Percentiles rank a stretch among this genome's conserved stretches.
Conservation (phyloP, 2,888 invertebrate species). For the Dyspetes luteomarginatus region DNA sequence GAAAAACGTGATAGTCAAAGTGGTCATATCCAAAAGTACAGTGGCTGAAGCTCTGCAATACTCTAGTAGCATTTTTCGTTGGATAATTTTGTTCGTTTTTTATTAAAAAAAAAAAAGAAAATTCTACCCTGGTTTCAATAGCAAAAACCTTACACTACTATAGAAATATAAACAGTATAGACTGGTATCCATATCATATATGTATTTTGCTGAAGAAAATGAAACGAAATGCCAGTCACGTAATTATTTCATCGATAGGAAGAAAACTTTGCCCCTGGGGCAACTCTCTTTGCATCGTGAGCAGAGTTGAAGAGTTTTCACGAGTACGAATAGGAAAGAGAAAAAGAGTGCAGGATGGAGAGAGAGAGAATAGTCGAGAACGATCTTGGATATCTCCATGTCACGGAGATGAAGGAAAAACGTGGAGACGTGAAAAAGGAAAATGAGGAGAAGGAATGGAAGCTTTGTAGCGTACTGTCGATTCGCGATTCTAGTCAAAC, state of each 20-base stretch:
- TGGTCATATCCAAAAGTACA: too few relatives aligned
- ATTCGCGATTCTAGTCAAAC: constrained; percentile 57
- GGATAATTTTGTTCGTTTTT: too few relatives aligned
- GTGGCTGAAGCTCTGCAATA: too few relatives aligned
- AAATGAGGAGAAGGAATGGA: background rate
- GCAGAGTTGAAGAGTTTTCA: constrained; percentile 20
- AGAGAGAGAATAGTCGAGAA: constrained; percentile 38
- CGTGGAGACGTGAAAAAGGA: constrained; percentile 9
- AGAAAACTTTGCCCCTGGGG: constrained; percentile 49
- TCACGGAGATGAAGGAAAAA: constrained; percentile 41
- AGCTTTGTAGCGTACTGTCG: constrained; percentile 52
- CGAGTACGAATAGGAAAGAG: background rate
- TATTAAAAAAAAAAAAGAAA: background rate
- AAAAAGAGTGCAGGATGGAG: constrained; percentile 20
- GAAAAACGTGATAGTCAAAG: too few relatives aligned
- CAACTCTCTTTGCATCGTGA: constrained; percentile 35
- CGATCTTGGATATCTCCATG: constrained; percentile 35
- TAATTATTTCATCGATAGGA: constrained; percentile 62
- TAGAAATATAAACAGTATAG: background rate
- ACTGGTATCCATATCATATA: constrained; percentile 3
- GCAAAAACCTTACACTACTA: background rate
- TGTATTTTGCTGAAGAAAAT: background rate
- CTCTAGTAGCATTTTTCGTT: too few relatives aligned
- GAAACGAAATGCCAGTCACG: constrained; percentile 44
- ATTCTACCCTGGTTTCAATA: background rate